phyloP scores from a whole-genome alignment of 2,888 invertebrate genomes.

The Gortyna flavago region DNA sequence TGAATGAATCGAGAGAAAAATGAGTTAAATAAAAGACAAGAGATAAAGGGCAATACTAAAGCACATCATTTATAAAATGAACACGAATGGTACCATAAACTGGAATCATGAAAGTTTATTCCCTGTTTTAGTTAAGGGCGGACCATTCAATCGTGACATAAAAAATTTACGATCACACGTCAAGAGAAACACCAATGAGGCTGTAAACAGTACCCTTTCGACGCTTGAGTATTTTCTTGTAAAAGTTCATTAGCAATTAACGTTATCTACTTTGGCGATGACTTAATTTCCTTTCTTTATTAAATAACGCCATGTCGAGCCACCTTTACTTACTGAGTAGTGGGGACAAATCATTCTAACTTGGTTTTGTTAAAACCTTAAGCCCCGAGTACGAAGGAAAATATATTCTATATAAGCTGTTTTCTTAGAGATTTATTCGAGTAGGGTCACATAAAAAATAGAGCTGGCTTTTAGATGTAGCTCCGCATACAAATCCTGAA shows the following conservation, averaged over 20 bases:
- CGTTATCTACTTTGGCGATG: constrained; percentile 74
- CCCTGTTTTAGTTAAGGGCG: constrained; percentile 89
- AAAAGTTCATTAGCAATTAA: constrained; percentile 87
- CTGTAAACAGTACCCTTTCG: constrained; percentile 86
- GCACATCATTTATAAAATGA: constrained; percentile 88
- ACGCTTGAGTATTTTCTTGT: constrained; percentile 84
- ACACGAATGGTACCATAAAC: constrained; percentile 87
- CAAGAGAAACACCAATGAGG: constrained; percentile 89
- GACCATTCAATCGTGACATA: constrained; percentile 88
- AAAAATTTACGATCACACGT: constrained; percentile 89
- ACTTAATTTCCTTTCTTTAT: constrained; percentile 66
- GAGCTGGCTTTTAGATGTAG: constrained; percentile 66
- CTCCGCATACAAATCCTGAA: constrained; percentile 66
- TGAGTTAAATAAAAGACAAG: constrained; percentile 69
- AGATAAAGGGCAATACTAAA: constrained; percentile 78
- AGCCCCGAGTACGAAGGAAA: constrained; percentile 63
- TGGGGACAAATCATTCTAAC: constrained; percentile 61
- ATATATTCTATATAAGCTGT: constrained; percentile 69
- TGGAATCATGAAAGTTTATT: constrained; percentile 89
- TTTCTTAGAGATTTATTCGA: constrained; percentile 70
- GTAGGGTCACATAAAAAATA: constrained; percentile 69
- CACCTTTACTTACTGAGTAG: constrained; percentile 38
- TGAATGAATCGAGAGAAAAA: constrained; percentile 48
- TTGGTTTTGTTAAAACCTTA: constrained; percentile 69
- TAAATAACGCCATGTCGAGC: constrained; percentile 52